phyloP scores from a whole-genome alignment of 2,113 vertebrate genomes.

The Dipodomys merriami region DNA sequence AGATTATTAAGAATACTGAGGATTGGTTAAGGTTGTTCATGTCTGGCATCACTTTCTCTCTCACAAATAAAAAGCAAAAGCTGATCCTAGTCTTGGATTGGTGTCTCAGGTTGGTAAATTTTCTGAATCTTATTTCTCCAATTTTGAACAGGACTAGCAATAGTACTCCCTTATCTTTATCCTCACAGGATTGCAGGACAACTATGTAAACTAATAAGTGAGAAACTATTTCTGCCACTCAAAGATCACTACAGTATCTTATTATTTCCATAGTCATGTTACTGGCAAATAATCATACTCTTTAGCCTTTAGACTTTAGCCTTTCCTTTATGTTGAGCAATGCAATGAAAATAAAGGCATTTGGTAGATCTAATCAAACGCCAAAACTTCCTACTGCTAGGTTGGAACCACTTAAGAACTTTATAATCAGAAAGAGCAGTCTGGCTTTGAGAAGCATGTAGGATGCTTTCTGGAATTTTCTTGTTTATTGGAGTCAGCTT shows the following conservation, averaged over 20 bases:
- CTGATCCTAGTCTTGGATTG: neutral
- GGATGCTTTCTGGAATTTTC: neutral
- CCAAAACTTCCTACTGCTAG: neutral
- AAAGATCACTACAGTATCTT: neutral
- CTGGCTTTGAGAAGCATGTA: neutral
- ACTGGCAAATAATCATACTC: neutral
- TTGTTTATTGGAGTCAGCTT: conserved; percentile 2
- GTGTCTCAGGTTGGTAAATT: neutral
- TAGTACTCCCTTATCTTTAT: neutral
- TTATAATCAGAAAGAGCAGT: conserved; percentile 19
- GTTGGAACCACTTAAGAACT: conserved; percentile 27
- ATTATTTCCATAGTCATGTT: neutral
- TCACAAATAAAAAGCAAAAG: neutral
- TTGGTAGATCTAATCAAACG: conserved; percentile 31
- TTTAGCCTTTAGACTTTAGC: neutral
- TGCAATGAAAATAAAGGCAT: conserved; percentile 9
- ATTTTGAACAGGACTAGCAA: neutral
- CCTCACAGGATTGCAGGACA: neutral
- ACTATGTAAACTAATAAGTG: neutral
- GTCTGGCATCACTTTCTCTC: neutral
- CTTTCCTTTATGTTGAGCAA: neutral
- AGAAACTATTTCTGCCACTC: neutral
- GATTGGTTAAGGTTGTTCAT: neutral
- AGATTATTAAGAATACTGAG: neutral
- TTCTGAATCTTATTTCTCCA: neutral